Evolutionary conservation across 2,797 vertebrate genomes (phyloP), one percentile per base, ranked within the genome.

Genomic region (Enteromius viviparus): DNA sequence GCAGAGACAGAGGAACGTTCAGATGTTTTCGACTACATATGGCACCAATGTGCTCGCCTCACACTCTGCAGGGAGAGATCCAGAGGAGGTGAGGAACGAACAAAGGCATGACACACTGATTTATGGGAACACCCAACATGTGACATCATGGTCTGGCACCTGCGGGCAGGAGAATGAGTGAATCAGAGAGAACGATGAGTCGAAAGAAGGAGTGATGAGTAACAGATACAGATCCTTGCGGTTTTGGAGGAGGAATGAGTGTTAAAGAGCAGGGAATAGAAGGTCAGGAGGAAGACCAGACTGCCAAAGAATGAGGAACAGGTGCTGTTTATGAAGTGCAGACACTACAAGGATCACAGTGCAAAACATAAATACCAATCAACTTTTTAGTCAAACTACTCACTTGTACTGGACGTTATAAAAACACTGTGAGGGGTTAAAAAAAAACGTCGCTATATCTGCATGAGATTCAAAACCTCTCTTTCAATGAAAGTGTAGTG

Each of bases 101-200:
- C 89, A 90, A 91, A 86, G 81, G 86, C 85, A 83, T 92, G 92
- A 92, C 80, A 76, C 91, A 84, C 8, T 93, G 93, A 95, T 95
- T 96, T 95, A 95, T 93, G 87, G 89, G 91, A 93, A 93, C 93
- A 94, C 89, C 92, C 92, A 90, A 84, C 76, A 86, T 88, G 89
- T 91, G 91, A 92, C 88, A 89, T 91, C 88, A 90, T 72, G 34
- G 86, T 87, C 89, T 90, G 92, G 92, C 94, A 95, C 93, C 94
- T 94, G 94, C 87, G 15, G 85, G 81, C 79, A 81, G 45, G 14
- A 29, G 89, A 81, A 85, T 87, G 78, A 77, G 83, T 66, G 70
- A 60, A 60, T 70, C 40, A 81, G 68, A 78, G 34, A 82, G 58
- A 65, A 69, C 26, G 74, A 81, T 40, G 51, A 79, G 19, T 65